These are phyloP conservation scores for Gallinago jamesoni DNA, from an alignment of 2,113 vertebrate genomes.

Conservation along the genomic window DNA sequence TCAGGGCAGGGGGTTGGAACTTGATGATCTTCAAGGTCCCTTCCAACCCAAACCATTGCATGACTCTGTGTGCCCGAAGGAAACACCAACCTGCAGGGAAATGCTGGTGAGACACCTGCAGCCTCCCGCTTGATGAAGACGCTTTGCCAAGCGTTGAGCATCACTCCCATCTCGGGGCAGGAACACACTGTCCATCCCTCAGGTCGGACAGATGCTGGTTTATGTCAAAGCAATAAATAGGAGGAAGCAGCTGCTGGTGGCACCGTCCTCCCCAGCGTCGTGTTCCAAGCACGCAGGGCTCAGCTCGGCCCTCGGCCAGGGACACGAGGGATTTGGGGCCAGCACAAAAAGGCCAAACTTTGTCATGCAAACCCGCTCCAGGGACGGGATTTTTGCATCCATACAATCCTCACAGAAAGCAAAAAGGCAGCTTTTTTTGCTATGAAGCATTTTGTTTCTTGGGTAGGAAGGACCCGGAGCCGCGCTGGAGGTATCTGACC, in stretches of 20 bases:
- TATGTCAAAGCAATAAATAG: neutral
- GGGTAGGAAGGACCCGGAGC: neutral
- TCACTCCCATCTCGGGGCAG: neutral
- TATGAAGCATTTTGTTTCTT: neutral
- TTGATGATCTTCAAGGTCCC: fast-evolving
- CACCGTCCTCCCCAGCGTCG: fast-evolving
- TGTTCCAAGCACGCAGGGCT: neutral
- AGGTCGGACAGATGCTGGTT: fast-evolving
- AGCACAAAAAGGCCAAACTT: neutral
- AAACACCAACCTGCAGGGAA: neutral
- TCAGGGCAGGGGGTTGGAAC: neutral
- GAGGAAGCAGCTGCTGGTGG: neutral
- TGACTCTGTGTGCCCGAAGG: neutral
- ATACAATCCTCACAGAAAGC: fast-evolving
- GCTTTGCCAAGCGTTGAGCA: neutral
- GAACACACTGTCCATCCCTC: fast-evolving
- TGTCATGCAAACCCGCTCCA: fast-evolving
- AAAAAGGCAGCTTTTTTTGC: neutral
- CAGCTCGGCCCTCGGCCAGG: neutral
- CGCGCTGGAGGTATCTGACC: too few species aligned
- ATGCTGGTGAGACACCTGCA: neutral
- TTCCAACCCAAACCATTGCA: neutral
- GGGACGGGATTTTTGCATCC: neutral
- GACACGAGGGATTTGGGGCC: neutral
- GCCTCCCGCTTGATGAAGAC: neutral